phyloP scores from a whole-genome alignment of 2,888 invertebrate species.

The Anthrax anthrax region DNA sequence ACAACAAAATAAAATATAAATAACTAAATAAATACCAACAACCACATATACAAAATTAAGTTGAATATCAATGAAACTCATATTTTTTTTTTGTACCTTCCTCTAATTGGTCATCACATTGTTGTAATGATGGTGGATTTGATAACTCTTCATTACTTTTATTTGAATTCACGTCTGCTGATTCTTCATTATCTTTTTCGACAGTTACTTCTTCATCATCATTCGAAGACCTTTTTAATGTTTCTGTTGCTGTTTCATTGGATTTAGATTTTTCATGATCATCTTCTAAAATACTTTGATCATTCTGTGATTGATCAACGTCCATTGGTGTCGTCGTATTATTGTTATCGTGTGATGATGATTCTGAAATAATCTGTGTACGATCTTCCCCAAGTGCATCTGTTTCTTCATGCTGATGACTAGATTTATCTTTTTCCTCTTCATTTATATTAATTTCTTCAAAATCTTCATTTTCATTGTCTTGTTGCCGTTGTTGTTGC shows the following conservation, averaged over 20 bases:
- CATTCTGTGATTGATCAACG: too few species aligned
- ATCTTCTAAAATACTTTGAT: background rate
- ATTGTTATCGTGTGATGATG: too few species aligned
- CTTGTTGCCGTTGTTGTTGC: constrained; percentile 14
- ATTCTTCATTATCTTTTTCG: constrained; percentile 10
- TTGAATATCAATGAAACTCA: too few species aligned
- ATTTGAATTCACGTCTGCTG: constrained; percentile 3
- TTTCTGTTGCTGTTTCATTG: constrained; percentile 3
- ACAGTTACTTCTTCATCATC: constrained; percentile 12
- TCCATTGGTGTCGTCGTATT: background rate
- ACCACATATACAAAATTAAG: too few species aligned
- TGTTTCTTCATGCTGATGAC: constrained; percentile 17
- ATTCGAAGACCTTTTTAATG: too few species aligned
- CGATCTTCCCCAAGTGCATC: constrained; percentile 23
- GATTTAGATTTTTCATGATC: too few species aligned
- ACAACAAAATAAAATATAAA: background rate
- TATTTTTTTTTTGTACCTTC: constrained; percentile 9
- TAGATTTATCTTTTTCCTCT: background rate
- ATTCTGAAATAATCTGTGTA: constrained; percentile 5
- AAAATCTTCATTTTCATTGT: background rate
- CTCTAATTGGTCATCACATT: constrained; percentile 6
- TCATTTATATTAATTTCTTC: background rate
- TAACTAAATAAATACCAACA: too few species aligned
- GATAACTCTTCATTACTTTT: constrained; percentile 8
- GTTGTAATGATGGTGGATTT: background rate